A percentile compares a stretch with the other conserved stretches of the same genome.
Conservation (phyloP, 2,113 vertebrate genomes). For the Proteles cristata region DNA sequence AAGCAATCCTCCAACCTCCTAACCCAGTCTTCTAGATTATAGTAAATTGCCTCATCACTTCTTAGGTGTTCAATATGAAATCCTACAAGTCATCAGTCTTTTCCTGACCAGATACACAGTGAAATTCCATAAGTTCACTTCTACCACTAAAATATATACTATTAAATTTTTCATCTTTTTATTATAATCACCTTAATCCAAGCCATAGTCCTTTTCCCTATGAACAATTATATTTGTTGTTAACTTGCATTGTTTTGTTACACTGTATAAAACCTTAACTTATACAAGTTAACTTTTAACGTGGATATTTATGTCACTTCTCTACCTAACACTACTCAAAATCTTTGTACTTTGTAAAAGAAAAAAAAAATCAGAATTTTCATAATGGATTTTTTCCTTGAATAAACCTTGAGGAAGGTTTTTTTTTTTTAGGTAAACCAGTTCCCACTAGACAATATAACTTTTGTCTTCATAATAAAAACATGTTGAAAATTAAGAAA, state of each 20-base stretch:
- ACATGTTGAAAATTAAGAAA: not conserved
- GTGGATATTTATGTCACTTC: not conserved
- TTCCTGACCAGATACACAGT: not conserved
- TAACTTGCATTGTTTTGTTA: not conserved
- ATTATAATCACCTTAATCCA: not conserved
- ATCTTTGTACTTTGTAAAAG: not conserved
- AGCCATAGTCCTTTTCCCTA: not conserved
- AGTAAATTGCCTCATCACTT: not conserved
- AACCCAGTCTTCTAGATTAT: not conserved
- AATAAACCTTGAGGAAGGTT: not conserved
- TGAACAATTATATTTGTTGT: not conserved
- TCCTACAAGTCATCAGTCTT: not conserved
- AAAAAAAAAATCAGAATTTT: not conserved
- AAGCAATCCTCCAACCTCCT: not conserved
- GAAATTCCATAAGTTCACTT: not conserved
- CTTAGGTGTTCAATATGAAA: not conserved
- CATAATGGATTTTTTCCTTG: not conserved
- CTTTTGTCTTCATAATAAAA: not conserved
- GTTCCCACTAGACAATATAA: not conserved
- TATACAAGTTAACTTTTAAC: not conserved
- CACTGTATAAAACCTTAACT: not conserved
- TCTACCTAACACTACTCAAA: not conserved
- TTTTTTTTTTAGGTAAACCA: not conserved
- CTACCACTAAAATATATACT: not conserved
- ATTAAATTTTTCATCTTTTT: not conserved